Evolutionary conservation across 2,113 vertebrate species (phyloP), one percentile per base, ranked within the genome.

Genomic region (Tiliqua scincoides): DNA sequence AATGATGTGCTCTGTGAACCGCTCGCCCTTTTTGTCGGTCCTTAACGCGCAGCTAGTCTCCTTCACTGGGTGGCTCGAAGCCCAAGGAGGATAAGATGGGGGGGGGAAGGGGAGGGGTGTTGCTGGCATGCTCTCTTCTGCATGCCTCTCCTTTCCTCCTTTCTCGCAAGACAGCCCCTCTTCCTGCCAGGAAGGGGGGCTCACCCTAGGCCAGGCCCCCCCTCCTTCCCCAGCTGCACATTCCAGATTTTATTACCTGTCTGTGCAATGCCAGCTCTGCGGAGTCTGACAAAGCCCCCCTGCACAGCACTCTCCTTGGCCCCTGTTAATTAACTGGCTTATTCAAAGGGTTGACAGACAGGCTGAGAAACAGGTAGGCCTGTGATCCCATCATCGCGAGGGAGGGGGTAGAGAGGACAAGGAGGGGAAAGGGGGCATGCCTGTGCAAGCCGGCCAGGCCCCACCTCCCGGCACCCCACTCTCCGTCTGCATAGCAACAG

Each of bases 221-320:
- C 74, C 85, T 8, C 67, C 21, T 35, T 73, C 65, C 68, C 54
- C 81, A 85, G 81, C 43, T 83, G 63, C 74, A 84, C 86, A 74
- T 89, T 89, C 88, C 87, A 84, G 25, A 90, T 62, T 63, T 87
- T 85, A 70, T 88, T 88, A 90, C 87, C 90, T 90, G 92, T 30
- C 52, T 80, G 54, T 61, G 78, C 15, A 17, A 40, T 35, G n/a
- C 79, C 77, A 15, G 61, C 72, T 52, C 62, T 75, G n/a, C 2
- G 85, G 25, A 72, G 37, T 62, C 54, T 63, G 35, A 25, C n/a
- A 48, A 61, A 10, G 7, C 43, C 37, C 27, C 37, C 82, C 21
- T 40, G 32, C 23, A 27, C 18, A 2, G 48, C 7, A n/a, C 11
- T 5, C 17, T 43, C 14, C 32, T 5, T 27, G 27, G 43, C 54